A percentile compares a stretch with the other conserved stretches of the same genome.
These are phyloP conservation scores for Pandemis corylana DNA, from an alignment of 2,888 invertebrate genomes.

Conservation along the genomic window DNA sequence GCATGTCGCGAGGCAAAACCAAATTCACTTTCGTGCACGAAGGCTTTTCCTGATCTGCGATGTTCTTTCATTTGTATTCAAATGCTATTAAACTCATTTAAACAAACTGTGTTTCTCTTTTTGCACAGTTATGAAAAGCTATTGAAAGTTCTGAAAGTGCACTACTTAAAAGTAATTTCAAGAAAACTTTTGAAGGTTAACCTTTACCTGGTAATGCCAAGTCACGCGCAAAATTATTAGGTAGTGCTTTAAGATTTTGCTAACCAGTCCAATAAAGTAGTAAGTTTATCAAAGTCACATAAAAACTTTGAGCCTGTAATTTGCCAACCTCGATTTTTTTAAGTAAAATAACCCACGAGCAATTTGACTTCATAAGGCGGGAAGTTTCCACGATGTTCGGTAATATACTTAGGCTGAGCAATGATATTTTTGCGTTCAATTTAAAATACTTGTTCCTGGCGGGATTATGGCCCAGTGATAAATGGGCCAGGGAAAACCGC, in stretches of 20 bases:
- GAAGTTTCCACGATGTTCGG: conserved; percentile 22
- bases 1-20: conserved; percentile 66
- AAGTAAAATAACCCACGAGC: neutral
- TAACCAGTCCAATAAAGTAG: neutral
- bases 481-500: conserved; percentile 49
- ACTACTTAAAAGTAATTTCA: conserved; percentile 10
- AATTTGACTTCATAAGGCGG: conserved; percentile 1
- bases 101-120: neutral
- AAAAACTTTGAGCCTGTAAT: conserved; percentile 31
- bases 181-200: neutral
- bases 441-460: conserved; percentile 64
- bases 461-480: conserved; percentile 68
- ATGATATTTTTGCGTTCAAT: conserved; percentile 67
- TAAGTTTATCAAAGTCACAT: conserved; percentile 30
- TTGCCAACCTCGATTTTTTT: neutral
- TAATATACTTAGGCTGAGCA: conserved; percentile 39
- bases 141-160: neutral
- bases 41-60: conserved; percentile 67
- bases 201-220: neutral
- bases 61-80: conserved; percentile 38
- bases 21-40: conserved; percentile 76
- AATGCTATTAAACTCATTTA: conserved; percentile 33
- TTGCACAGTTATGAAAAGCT: neutral
- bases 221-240: neutral
- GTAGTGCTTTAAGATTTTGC: neutral